phyloP scores from a whole-genome alignment of 2,797 vertebrate species.

The Cyprinodon diabolis region DNA sequence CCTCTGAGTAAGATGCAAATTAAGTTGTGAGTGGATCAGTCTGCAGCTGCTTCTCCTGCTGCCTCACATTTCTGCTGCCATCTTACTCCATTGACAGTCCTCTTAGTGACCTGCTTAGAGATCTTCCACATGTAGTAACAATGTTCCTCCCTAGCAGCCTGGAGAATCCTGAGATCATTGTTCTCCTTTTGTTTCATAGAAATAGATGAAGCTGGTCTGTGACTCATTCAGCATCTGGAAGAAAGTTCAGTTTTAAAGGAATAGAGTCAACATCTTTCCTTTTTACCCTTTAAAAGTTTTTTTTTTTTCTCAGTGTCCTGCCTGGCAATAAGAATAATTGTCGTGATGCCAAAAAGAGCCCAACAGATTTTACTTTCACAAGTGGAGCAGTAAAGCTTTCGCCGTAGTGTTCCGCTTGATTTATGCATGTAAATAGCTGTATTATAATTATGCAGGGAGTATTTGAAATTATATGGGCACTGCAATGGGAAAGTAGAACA shows the following conservation, averaged over 20 bases:
- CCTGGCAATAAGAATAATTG: too few relatives aligned
- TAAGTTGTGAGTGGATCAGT: conserved; percentile 29
- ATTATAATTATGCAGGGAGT: too few relatives aligned
- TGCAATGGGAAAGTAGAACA: too few relatives aligned
- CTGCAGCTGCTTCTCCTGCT: conserved; percentile 44
- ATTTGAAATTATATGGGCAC: too few relatives aligned
- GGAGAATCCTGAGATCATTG: conserved; percentile 42
- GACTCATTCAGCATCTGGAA: conserved; percentile 68
- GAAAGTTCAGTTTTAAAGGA: conserved; percentile 30
- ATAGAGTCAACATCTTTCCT: conserved; percentile 1
- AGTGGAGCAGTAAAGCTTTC: too few relatives aligned
- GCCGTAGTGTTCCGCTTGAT: too few relatives aligned
- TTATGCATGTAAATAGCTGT: too few relatives aligned
- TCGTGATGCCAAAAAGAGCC: too few relatives aligned
- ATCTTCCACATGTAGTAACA: too few relatives aligned
- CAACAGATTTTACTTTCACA: too few relatives aligned
- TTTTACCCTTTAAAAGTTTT: too few relatives aligned
- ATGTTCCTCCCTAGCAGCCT: conserved; percentile 11
- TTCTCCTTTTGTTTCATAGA: conserved; percentile 41
- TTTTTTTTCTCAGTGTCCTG: too few relatives aligned
- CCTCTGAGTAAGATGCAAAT: conserved; percentile 33
- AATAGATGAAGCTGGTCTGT: conserved; percentile 54
- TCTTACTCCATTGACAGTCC: conserved; percentile 26
- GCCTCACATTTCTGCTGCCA: neutral
- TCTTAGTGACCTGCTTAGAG: conserved; percentile 18